These are phyloP conservation scores for Pseudomugil tenellus DNA, from an alignment of 2,797 vertebrate species.

Conservation along the genomic window DNA sequence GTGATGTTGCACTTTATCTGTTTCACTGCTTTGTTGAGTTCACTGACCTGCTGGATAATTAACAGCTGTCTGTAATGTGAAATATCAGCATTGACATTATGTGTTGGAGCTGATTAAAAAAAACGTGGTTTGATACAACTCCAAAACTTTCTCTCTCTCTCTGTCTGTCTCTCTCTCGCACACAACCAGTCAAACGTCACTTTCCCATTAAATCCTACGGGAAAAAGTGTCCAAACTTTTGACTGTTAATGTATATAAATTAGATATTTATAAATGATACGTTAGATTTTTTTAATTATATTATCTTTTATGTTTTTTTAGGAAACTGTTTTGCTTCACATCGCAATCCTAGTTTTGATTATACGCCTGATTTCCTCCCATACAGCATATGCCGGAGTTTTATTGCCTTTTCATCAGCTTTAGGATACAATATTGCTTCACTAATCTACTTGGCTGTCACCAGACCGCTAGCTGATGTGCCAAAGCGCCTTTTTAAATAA, in stretches of 20 bases:
- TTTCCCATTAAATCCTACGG: too few species aligned
- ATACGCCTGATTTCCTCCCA: constrained; percentile 41
- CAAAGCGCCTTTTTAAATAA: constrained; percentile 54
- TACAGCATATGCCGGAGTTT: constrained; percentile 68
- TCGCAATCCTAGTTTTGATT: constrained; percentile 56
- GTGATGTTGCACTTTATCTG: constrained; percentile 29
- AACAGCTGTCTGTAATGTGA: not conserved
- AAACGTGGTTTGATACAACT: too few species aligned
- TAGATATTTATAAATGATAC: too few species aligned
- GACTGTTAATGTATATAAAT: too few species aligned
- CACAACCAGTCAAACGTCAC: too few species aligned
- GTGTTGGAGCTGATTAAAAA: not conserved
- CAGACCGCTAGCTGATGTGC: constrained; percentile 55
- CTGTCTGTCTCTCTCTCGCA: too few species aligned
- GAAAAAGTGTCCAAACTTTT: too few species aligned
- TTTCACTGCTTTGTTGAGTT: not conserved
- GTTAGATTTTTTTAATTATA: too few species aligned
- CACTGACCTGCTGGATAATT: not conserved
- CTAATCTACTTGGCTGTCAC: constrained; percentile 71
- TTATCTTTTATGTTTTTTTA: too few species aligned
- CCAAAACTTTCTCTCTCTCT: too few species aligned
- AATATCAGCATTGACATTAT: not conserved
- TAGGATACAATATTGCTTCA: constrained; percentile 58
- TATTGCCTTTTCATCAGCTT: constrained; percentile 61
- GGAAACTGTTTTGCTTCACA: constrained; percentile 9